These are phyloP conservation scores for Ceratotherium simum DNA, from an alignment of 2,113 vertebrate genomes.

Conservation along the genomic window DNA sequence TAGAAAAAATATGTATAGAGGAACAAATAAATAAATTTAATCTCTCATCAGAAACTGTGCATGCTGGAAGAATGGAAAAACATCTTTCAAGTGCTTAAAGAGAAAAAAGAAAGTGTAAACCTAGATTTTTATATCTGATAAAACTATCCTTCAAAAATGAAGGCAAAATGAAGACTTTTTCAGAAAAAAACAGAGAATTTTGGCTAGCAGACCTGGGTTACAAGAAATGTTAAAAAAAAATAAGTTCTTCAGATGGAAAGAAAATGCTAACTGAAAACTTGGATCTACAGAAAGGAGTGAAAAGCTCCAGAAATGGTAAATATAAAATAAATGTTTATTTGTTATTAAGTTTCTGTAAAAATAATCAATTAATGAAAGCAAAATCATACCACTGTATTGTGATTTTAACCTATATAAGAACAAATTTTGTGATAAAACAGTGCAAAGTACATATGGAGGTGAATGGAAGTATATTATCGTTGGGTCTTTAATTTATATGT, in stretches of 20 bases:
- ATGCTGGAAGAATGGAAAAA: neutral
- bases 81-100: neutral
- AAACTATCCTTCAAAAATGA: neutral
- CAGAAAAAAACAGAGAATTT: neutral
- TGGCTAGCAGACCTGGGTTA: neutral
- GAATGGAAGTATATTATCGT: neutral
- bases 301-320: neutral
- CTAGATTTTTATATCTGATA: neutral
- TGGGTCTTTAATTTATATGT: neutral
- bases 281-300: neutral
- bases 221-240: slow-evolving; percentile 6
- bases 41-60: neutral
- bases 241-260: neutral
- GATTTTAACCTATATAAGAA: neutral
- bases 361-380: neutral
- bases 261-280: neutral
- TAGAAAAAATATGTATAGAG: neutral
- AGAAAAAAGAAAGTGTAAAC: neutral
- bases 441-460: neutral
- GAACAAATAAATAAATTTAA: neutral
- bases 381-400: neutral
- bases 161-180: neutral
- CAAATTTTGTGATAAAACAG: neutral
- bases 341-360: neutral
- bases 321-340: neutral